Percentiles rank a stretch among this genome's conserved stretches.
Conservation (phyloP, 2,888 invertebrate species). For the Campoplex capitator region DNA sequence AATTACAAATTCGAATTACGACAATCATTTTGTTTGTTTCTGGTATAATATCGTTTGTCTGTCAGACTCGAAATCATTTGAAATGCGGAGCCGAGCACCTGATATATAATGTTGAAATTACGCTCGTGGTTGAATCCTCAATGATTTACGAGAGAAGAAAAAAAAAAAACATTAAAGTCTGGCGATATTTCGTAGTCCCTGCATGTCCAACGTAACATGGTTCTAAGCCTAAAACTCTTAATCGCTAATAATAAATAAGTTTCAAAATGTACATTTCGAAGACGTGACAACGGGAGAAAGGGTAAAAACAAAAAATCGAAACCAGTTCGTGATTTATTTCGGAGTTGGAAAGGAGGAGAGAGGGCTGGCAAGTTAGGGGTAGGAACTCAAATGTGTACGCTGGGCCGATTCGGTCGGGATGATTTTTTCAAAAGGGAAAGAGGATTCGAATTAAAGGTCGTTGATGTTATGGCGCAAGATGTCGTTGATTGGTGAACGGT, state of each 20-base stretch:
- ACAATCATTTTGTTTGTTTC: not conserved
- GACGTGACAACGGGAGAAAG: not conserved
- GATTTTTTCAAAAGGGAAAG: constrained; percentile 73
- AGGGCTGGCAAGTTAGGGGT: constrained; percentile 78
- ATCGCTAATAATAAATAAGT: constrained; percentile 51
- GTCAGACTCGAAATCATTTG: not conserved
- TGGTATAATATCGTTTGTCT: not conserved
- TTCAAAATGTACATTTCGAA: constrained; percentile 30
- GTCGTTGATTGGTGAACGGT: not conserved
- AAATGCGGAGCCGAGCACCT: not conserved
- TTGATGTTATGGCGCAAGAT: not conserved
- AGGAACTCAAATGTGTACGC: constrained; percentile 77
- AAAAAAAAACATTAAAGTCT: not conserved
- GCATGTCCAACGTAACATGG: constrained; percentile 8
- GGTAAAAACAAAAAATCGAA: not conserved
- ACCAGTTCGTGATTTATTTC: constrained; percentile 75
- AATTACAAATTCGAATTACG: not conserved
- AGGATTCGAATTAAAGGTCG: constrained; percentile 75
- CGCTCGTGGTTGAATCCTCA: not conserved
- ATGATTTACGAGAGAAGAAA: not conserved
- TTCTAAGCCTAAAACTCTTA: constrained; percentile 5
- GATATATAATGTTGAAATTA: not conserved
- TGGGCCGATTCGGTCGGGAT: constrained; percentile 65
- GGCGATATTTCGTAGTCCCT: not conserved
- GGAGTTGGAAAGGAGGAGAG: constrained; percentile 75